A percentile compares a stretch with the other conserved stretches of the same genome.
Evolutionary conservation across 1,140 invertebrate genomes (phyloP).

Genomic region (Aphidius gifuensis): DNA sequence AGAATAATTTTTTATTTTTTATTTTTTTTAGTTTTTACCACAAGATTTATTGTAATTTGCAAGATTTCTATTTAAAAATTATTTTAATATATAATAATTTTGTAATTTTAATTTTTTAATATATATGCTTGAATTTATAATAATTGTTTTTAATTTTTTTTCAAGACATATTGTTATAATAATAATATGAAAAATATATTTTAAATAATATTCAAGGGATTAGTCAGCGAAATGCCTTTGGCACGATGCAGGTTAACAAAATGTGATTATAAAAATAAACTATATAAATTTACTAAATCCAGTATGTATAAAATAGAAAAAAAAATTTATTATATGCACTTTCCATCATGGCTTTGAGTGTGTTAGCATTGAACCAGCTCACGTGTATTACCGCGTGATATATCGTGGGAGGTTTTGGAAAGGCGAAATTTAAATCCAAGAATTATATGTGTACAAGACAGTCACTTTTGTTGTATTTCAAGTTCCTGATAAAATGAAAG

Average conservation of each 20-base stretch:
- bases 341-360: constrained; percentile 30
- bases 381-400: constrained; percentile 51
- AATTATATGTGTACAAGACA: constrained; percentile 6
- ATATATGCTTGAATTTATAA: no score
- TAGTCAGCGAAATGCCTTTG: constrained; percentile 20
- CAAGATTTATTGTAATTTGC: no score
- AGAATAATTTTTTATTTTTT: no score
- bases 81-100: no score
- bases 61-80: no score
- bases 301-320: not conserved
- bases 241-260: constrained; percentile 9
- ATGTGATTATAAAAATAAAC: constrained; percentile 3
- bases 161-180: no score
- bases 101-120: no score
- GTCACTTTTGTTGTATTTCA: not conserved
- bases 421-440: constrained; percentile 1
- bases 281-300: no score
- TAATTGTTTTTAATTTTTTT: no score
- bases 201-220: no score
- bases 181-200: no score
- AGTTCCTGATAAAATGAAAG: not conserved
- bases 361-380: constrained; percentile 27
- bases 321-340: constrained; percentile 30
- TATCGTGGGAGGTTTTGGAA: constrained; percentile 32
- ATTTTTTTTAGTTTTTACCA: no score